Percentiles rank a stretch among this genome's conserved stretches.
Conservation (phyloP, 23 tunicate species). For the Ciona savignyi region DNA sequence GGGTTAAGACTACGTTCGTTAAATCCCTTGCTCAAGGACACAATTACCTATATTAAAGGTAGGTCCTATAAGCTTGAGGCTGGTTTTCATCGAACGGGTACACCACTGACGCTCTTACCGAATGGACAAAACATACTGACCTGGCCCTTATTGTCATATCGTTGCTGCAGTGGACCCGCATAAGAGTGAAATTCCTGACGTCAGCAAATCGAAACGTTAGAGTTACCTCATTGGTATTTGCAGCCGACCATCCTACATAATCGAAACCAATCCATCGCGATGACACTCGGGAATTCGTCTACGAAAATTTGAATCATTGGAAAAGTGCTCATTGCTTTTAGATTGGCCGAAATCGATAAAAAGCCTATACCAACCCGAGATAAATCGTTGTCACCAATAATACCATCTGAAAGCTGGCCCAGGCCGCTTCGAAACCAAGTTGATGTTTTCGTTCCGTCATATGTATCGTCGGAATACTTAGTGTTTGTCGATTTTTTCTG, state of each 20-base stretch:
- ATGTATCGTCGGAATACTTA: slow-evolving; percentile 53
- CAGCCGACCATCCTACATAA: slow-evolving; percentile 64
- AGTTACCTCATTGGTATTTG: slow-evolving; percentile 11
- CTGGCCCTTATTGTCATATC: slow-evolving; percentile 37
- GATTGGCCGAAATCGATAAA: not conserved
- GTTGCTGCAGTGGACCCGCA: slow-evolving; percentile 44
- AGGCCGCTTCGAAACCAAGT: slow-evolving; percentile 40
- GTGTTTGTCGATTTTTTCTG: not conserved
- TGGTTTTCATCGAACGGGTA: too few species aligned
- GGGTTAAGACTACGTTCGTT: too few species aligned
- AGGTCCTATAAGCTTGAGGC: too few species aligned
- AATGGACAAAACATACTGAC: slow-evolving; percentile 14
- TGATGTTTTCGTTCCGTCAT: slow-evolving; percentile 41
- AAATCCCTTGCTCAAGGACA: too few species aligned
- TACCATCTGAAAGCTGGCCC: slow-evolving; percentile 73
- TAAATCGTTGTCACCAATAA: slow-evolving; percentile 40
- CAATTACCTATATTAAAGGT: too few species aligned
- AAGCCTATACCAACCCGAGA: slow-evolving; percentile 28
- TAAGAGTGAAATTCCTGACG: slow-evolving; percentile 45
- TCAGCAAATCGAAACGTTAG: slow-evolving; percentile 56
- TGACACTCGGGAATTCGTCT: not conserved
- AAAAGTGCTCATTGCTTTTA: not conserved
- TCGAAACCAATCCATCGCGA: slow-evolving; percentile 45
- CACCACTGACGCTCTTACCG: too few species aligned
- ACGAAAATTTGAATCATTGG: not conserved